Percentiles rank a stretch among this genome's conserved stretches.
Evolutionary conservation across 2,888 invertebrate genomes (phyloP).

Genomic region (Eretmocerus hayati): DNA sequence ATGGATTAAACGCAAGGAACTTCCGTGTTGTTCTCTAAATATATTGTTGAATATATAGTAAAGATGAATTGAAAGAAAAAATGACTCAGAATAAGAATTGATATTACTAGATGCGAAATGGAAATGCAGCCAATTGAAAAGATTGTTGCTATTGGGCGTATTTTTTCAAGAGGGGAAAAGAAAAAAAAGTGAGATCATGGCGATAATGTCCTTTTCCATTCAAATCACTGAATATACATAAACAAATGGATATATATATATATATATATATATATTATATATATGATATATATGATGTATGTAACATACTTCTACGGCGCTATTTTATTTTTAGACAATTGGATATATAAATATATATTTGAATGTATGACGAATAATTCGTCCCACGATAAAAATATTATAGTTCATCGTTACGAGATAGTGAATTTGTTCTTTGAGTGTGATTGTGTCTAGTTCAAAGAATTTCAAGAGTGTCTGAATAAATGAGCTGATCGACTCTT

Average conservation of each 20-base stretch:
- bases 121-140: constrained; percentile 5
- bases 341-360: constrained; percentile 28
- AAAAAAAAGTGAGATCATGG: neutral
- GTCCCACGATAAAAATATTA: constrained; percentile 24
- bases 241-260: neutral
- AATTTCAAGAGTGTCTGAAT: neutral
- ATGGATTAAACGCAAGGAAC: constrained; percentile 9
- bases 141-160: constrained; percentile 18
- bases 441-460: constrained; percentile 15
- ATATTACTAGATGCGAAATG: neutral
- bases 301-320: constrained; percentile 16
- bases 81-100: neutral
- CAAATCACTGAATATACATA: constrained; percentile 4
- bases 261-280: too few species aligned
- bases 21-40: constrained; percentile 20
- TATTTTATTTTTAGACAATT: constrained; percentile 25
- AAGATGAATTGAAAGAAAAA: neutral
- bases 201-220: constrained; percentile 9
- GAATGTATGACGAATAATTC: constrained; percentile 39
- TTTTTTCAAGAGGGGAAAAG: constrained; percentile 16
- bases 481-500: too few species aligned
- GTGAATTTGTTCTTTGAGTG: constrained; percentile 18
- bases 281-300: constrained; percentile 6
- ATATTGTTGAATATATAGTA: constrained; percentile 18
- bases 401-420: constrained; percentile 15